Conservation (phyloP, 2,797 vertebrate species). For the Lateolabrax maculatus region DNA sequence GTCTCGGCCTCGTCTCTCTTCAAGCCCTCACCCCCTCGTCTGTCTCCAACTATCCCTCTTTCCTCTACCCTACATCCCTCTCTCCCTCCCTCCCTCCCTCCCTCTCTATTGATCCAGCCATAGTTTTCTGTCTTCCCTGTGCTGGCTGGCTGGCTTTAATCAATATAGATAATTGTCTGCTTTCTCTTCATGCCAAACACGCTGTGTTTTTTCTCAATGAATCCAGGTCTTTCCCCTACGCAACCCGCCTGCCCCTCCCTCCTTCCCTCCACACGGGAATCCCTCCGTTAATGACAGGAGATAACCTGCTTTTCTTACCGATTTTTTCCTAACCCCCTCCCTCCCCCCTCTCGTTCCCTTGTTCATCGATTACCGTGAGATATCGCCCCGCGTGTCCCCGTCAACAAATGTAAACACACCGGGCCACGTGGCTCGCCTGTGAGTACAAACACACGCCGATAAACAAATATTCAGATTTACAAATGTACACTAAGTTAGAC, state of each 20-base stretch:
- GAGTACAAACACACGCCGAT: constrained; percentile 46
- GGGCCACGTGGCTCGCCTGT: constrained; percentile 72
- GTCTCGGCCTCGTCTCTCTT: constrained; percentile 47
- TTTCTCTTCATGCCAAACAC: constrained; percentile 89
- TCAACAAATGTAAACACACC: constrained; percentile 84
- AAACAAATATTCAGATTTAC: constrained; percentile 64
- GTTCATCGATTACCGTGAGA: constrained; percentile 89
- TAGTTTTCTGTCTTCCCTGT: constrained; percentile 88
- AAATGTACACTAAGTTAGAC: constrained; percentile 26
- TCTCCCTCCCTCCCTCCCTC: constrained; percentile 56
- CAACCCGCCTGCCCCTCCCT: constrained; percentile 51
- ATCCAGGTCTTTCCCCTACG: constrained; percentile 83
- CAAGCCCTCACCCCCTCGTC: constrained; percentile 54
- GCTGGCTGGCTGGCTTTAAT: constrained; percentile 90
- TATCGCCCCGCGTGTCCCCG: constrained; percentile 80
- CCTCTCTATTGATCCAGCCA: constrained; percentile 87
- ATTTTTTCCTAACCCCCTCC: constrained; percentile 74
- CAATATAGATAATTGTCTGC: constrained; percentile 92
- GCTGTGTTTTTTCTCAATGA: constrained; percentile 87
- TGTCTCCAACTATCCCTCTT: constrained; percentile 66
- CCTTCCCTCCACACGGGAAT: constrained; percentile 80
- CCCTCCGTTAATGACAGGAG: constrained; percentile 89
- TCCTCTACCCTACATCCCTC: constrained; percentile 65
- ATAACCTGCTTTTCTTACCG: constrained; percentile 92
- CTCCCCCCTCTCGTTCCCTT: constrained; percentile 60